Base-by-base conservation (phyloP, 2,797 vertebrate species). In the Rhadinocentrus ornatus region DNA sequence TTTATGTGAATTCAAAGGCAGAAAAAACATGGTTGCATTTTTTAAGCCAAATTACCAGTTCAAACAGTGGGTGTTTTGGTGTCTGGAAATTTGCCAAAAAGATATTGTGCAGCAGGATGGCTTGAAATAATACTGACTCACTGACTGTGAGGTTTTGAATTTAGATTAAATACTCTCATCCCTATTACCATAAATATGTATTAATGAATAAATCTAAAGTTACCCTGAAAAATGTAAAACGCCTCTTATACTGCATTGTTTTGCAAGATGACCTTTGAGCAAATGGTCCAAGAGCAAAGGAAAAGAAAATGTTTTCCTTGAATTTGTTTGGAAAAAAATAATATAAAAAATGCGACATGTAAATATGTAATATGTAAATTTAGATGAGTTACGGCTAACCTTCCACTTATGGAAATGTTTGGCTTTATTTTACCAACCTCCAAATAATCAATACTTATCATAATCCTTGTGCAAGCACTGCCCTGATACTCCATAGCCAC, bases 1-100 rank as follows among this genome's bases (percentile, higher is more conserved):
- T 69, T 66, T 39, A 35, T 32, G 52, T 53, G 18, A 75, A 44
- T 5, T 27, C 24, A 56, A 18, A 11, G 9, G 37, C 24, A 63
- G 48, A 54, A 69, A n/a, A 63, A 27, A 44, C 52, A 71, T n/a
- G 3, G 7, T 52, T 52, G 24, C 9, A 26, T 5, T n/a, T 62
- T 70, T 52, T 27, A 15, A 22, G 46, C 29, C 32, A 71, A 72
- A 77, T 68, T 59, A 18, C 44, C 9, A 6, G 18, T 62, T 65
- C n/a, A 65, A 61, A 62, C 46, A 57, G 48, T 16, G n/a, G 69
- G 46, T 20, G n/a, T 59, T 48, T 34, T 59, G 34, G 11, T 70
- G 35, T 44, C 15, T 71, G 39, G 29, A 71, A 53, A 53, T 50
- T 1, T 54, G 18, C 34, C 61, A 34, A 13, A 7, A 29, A 39